A percentile compares a stretch with the other conserved stretches of the same genome.
phyloP scores from a whole-genome alignment of 1,140 invertebrate genomes.

The Glossosoma conforme region DNA sequence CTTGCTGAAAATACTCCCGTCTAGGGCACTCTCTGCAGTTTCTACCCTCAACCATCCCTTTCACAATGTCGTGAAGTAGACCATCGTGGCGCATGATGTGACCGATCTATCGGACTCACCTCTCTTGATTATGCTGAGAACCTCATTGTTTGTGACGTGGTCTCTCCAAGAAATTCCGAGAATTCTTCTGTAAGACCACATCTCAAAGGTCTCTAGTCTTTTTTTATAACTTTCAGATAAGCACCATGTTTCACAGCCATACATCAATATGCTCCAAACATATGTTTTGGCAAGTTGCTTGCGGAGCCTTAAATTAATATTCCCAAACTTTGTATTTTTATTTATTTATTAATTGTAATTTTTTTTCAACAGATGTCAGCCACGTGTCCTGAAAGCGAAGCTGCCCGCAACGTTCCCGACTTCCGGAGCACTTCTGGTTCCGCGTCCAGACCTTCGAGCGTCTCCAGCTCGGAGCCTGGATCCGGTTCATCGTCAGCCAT shows the following conservation, averaged over 20 bases:
- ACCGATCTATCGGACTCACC: too few species aligned
- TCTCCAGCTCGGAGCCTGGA: conserved; percentile 37
- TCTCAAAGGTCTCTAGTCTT: background rate
- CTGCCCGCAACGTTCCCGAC: conserved; percentile 39
- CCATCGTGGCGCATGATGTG: too few species aligned
- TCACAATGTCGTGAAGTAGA: too few species aligned
- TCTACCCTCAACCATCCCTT: too few species aligned
- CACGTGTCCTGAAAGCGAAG: conserved; percentile 35
- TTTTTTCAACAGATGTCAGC: conserved; percentile 23
- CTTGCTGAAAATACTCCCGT: too few species aligned
- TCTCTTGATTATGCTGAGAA: too few species aligned
- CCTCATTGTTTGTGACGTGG: too few species aligned
- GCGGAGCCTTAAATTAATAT: background rate
- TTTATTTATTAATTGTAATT: background rate
- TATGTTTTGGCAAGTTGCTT: background rate
- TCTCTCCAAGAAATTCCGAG: too few species aligned
- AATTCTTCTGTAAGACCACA: background rate
- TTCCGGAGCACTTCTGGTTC: conserved; percentile 42
- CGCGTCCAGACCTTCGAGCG: conserved; percentile 28
- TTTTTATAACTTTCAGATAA: background rate
- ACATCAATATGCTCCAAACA: background rate
- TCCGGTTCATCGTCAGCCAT: too few species aligned
- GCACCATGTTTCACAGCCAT: too few species aligned
- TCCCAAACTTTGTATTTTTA: background rate
- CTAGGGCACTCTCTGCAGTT: too few species aligned